Evolutionary conservation across 2,797 vertebrate species (phyloP).

Genomic region (Microcaecilia unicolor): DNA sequence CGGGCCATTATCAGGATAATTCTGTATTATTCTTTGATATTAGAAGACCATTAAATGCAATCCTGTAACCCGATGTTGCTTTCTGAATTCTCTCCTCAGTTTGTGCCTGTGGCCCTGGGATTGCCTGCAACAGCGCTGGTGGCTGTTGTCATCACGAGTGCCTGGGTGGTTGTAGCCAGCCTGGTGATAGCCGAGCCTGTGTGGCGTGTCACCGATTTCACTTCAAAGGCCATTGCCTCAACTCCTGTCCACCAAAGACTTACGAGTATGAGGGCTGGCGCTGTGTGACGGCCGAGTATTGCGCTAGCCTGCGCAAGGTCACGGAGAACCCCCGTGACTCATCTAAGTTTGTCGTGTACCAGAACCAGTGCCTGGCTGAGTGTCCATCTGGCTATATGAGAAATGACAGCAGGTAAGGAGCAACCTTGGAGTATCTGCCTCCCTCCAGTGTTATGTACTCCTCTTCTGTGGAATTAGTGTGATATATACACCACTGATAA

Average conservation of each 20-base stretch:
- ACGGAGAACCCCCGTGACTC: slow-evolving; percentile 35
- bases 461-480: too few relatives aligned
- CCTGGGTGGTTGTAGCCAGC: slow-evolving; percentile 49
- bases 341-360: slow-evolving; percentile 56
- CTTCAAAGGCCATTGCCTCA: slow-evolving; percentile 50
- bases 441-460: fast-evolving
- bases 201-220: slow-evolving; percentile 59
- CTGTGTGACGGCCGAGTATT: slow-evolving; percentile 52
- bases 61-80: too few relatives aligned
- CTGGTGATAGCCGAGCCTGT: slow-evolving; percentile 40
- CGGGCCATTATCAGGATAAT: too few relatives aligned
- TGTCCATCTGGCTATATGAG: slow-evolving; percentile 56
- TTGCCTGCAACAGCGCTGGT: slow-evolving; percentile 24
- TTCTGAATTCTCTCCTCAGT: slow-evolving; percentile 34
- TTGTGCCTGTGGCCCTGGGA: slow-evolving; percentile 35
- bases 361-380: slow-evolving; percentile 50
- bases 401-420: slow-evolving; percentile 57
- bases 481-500: too few relatives aligned
- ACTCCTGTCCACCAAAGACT: slow-evolving; percentile 49
- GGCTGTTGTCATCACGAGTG: slow-evolving; percentile 60
- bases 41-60: too few relatives aligned
- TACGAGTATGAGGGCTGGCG: slow-evolving; percentile 63
- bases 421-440: too few relatives aligned
- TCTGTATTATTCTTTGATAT: too few relatives aligned
- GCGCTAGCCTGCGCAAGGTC: slow-evolving; percentile 51